These are phyloP conservation scores for Drosophila buzzatii DNA, from an alignment of 2,888 invertebrate species.

Conservation along the genomic window DNA sequence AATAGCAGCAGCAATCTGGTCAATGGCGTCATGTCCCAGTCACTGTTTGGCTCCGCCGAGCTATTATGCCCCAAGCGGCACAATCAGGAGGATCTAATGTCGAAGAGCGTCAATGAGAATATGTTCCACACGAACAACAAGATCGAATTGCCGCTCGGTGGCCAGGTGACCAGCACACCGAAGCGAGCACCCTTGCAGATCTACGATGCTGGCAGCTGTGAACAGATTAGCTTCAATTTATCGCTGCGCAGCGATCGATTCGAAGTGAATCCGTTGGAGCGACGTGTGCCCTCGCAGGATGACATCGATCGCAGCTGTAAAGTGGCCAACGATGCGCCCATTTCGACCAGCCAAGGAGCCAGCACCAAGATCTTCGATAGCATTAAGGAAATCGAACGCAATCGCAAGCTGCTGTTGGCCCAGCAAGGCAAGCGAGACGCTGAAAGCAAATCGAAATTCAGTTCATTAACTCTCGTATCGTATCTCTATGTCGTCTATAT, in stretches of 20 bases:
- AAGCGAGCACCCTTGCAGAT: conserved; percentile 79
- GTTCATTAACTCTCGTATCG: neutral
- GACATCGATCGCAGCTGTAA: conserved; percentile 95
- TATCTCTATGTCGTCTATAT: neutral
- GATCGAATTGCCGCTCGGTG: conserved; percentile 78
- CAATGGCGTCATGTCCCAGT: conserved; percentile 84
- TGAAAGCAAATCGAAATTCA: neutral
- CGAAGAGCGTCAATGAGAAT: conserved; percentile 84
- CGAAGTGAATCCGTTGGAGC: conserved; percentile 85
- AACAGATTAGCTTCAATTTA: conserved; percentile 83
- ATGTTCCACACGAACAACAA: conserved; percentile 85
- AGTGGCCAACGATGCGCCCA: conserved; percentile 93
- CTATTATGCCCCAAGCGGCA: conserved; percentile 81
- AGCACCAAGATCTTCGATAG: conserved; percentile 93
- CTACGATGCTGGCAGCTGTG: conserved; percentile 75
- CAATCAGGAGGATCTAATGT: conserved; percentile 82
- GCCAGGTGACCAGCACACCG: conserved; percentile 71
- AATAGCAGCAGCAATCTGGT: conserved; percentile 48
- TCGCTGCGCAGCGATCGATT: conserved; percentile 85
- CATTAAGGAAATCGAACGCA: conserved; percentile 95
- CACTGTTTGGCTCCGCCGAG: conserved; percentile 84
- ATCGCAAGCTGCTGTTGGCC: conserved; percentile 93
- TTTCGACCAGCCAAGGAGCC: conserved; percentile 89
- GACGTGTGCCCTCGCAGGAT: conserved; percentile 90
- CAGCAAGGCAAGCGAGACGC: conserved; percentile 90